Evolutionary conservation across 2,113 vertebrate species (phyloP), one percentile per base, ranked within the genome.

Genomic region (Boleophthalmus pectinirostris): DNA sequence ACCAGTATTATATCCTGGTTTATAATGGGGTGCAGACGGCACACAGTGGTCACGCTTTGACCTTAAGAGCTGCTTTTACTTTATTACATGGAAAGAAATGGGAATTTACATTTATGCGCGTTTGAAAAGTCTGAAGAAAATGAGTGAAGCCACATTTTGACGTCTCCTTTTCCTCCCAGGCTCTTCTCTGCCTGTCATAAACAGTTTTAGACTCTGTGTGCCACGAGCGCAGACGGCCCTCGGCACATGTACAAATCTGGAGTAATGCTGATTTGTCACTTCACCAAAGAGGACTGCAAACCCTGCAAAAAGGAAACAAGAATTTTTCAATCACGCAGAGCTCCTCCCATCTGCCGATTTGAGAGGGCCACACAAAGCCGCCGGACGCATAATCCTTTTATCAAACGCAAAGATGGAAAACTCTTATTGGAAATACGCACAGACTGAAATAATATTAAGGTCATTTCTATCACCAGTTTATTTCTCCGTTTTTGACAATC

Each of bases 291-390:
- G 82, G 91, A 92, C 83, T 93, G 93, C 93, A 78, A 83, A 87
- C 81, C 69, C 86, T 88, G 92, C 92, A 91, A 87, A 94, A 93
- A 90, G 90, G 91, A 93, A 93, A 93, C 92, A 92, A 89, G 92
- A 93, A 93, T 93, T 93, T 92, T 92, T 93, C 78, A 92, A 92
- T 94, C 90, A 93, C 87, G 91, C 88, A 82, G 89, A 88, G 88
- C 86, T 90, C 82, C 87, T 75, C 86, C 89, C 88, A 85, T 77
- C 90, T 90, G 89, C 91, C 93, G 89, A 93, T 93, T 93, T 88
- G 77, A 92, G 88, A 79, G 74, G 77, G 86, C 84, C 51, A 77
- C 90, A 90, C 85, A 91, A 92, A 93, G 91, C 90, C 87, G 91
- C 90, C 85, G 78, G 78, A 85, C 66, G 72, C 86, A 84, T 93